Conservation (phyloP, 2,888 invertebrate species). For the Cephus sareptanus region DNA sequence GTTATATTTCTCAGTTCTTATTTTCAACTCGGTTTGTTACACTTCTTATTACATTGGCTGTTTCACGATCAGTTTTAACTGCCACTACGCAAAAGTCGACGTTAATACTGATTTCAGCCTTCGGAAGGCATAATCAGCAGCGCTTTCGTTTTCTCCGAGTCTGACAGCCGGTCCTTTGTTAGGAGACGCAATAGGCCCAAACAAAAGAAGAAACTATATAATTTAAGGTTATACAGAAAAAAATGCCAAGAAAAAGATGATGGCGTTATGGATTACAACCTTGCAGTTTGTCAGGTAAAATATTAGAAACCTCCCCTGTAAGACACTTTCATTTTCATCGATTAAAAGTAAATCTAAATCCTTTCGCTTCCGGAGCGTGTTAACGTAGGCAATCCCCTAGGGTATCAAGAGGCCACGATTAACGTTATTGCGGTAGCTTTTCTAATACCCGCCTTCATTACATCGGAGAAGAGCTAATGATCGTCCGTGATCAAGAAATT, state of each 20-base stretch:
- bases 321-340: neutral
- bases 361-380: neutral
- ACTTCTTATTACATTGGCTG: neutral
- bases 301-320: neutral
- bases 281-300: neutral
- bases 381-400: neutral
- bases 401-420: neutral
- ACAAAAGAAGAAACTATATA: neutral
- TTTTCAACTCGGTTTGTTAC: neutral
- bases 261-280: neutral
- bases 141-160: constrained; percentile 2
- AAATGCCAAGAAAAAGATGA: neutral
- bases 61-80: neutral
- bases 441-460: neutral
- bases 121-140: neutral
- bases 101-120: neutral
- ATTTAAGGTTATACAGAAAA: neutral
- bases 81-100: neutral
- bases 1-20: neutral
- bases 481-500: neutral
- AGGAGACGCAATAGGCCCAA: neutral
- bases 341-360: neutral
- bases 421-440: neutral
- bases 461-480: neutral
- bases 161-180: neutral